These are phyloP conservation scores for Equus przewalskii DNA, from an alignment of 2,113 vertebrate genomes.

Conservation along the genomic window DNA sequence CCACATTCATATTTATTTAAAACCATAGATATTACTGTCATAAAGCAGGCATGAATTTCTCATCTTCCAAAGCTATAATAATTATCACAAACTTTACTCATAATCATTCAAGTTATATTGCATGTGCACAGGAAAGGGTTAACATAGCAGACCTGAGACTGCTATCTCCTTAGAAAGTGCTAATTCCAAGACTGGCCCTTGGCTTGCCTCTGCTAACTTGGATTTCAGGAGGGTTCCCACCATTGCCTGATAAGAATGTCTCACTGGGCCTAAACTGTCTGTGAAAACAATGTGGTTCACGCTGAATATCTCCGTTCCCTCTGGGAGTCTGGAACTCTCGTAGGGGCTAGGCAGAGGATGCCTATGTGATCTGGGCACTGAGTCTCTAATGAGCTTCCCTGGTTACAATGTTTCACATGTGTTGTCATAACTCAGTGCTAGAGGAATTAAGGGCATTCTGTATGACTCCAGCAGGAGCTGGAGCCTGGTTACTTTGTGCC, in stretches of 20 bases:
- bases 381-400: not conserved
- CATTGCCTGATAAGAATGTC: not conserved
- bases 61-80: constrained; percentile 22
- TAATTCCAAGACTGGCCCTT: not conserved
- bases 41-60: constrained; percentile 1
- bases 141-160: not conserved
- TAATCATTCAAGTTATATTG: not conserved
- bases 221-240: not conserved
- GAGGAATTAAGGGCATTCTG: not conserved
- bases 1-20: not conserved
- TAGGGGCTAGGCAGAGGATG: not conserved
- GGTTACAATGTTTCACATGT: not conserved
- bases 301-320: not conserved
- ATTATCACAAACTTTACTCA: not conserved
- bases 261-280: not conserved
- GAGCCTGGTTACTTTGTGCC: not conserved
- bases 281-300: not conserved
- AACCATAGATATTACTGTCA: not conserved
- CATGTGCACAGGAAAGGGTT: not conserved
- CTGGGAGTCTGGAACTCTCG: not conserved
- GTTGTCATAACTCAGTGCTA: not conserved
- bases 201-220: not conserved
- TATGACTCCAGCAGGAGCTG: not conserved
- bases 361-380: not conserved
- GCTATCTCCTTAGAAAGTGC: not conserved